phyloP scores from a whole-genome alignment of 2,113 vertebrate species.

The Tylochromis polylepis region DNA sequence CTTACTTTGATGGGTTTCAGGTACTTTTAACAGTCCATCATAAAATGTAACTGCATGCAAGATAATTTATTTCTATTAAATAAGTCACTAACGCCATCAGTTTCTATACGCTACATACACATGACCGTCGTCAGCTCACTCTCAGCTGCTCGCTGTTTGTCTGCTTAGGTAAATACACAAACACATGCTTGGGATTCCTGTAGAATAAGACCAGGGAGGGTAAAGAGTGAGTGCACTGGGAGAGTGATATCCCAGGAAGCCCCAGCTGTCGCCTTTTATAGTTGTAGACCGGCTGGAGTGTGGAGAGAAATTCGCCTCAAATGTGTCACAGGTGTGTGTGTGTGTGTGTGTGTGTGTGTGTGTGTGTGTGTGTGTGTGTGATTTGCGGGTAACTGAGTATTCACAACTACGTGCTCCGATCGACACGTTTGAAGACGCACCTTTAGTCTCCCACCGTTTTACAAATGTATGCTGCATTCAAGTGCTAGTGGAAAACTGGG shows the following conservation, averaged over 20 bases:
- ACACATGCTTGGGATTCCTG: constrained; percentile 27
- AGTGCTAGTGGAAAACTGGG: background rate
- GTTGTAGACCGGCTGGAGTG: background rate
- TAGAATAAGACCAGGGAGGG: background rate
- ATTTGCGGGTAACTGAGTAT: background rate
- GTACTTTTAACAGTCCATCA: background rate
- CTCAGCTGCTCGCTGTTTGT: background rate
- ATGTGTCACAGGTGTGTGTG: background rate
- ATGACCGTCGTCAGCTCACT: background rate
- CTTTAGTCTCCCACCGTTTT: background rate
- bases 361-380: background rate
- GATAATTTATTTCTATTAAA: background rate
- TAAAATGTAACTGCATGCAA: accelerated
- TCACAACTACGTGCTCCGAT: background rate
- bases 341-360: background rate
- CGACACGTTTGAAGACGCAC: accelerated
- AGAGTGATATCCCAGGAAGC: background rate
- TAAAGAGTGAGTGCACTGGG: background rate
- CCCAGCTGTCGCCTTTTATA: background rate
- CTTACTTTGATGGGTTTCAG: too few relatives aligned
- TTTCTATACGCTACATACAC: background rate
- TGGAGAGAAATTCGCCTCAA: accelerated
- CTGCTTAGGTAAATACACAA: background rate
- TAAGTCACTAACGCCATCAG: background rate
- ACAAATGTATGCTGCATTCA: background rate